Conservation (phyloP, 2,797 vertebrate species). For the Buphagus erythrorhynchus region DNA sequence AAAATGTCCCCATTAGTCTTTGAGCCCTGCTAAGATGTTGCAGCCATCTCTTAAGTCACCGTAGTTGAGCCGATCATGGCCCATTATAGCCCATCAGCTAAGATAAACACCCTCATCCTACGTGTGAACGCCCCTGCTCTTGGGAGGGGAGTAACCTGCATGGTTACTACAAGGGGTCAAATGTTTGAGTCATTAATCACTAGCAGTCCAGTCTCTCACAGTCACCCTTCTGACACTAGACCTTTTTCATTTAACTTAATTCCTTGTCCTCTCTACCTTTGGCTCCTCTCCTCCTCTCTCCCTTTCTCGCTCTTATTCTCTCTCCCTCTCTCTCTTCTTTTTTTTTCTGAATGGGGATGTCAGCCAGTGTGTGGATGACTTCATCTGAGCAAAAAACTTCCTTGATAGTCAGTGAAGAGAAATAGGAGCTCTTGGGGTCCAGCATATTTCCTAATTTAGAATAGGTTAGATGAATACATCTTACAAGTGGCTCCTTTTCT, state of each 20-base stretch:
- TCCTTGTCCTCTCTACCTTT: background rate
- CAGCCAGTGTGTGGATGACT: background rate
- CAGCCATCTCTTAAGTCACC: background rate
- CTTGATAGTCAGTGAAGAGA: background rate
- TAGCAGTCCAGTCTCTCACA: background rate
- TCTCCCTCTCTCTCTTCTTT: background rate
- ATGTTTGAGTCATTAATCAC: background rate
- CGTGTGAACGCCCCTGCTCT: rapidly evolving
- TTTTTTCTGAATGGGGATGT: background rate
- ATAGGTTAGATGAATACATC: background rate
- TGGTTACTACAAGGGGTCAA: background rate
- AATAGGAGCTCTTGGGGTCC: background rate
- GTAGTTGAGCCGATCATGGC: rapidly evolving
- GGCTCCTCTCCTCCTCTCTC: background rate
- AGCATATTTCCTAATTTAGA: background rate
- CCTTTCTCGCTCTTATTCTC: background rate
- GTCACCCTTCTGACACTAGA: background rate
- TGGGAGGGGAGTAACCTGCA: background rate
- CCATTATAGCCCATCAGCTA: background rate
- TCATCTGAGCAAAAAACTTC: background rate
- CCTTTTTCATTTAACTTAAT: background rate
- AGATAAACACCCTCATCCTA: background rate
- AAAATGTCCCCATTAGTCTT: background rate
- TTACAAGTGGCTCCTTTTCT: background rate
- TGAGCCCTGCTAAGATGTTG: too few species aligned